These are phyloP conservation scores for Alces alces DNA, from an alignment of 2,113 vertebrate species.

Conservation along the genomic window DNA sequence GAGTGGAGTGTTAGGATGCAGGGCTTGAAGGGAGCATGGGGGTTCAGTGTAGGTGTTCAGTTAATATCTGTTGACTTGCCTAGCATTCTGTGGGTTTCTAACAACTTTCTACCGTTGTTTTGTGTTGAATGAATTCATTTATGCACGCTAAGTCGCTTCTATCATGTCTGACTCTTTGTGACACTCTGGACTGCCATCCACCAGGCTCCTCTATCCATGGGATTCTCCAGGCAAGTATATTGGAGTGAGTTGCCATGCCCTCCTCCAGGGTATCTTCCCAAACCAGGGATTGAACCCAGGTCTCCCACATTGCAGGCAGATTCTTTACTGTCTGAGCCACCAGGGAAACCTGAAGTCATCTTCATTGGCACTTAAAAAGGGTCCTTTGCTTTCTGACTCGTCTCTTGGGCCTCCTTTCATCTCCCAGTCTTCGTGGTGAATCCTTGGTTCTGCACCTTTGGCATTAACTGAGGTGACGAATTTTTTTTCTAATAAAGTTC, in stretches of 20 bases:
- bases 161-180: background rate
- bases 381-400: background rate
- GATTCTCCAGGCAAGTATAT: background rate
- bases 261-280: background rate
- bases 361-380: background rate
- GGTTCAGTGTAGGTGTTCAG: background rate
- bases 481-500: background rate
- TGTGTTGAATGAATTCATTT: background rate
- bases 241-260: background rate
- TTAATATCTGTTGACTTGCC: background rate
- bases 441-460: background rate
- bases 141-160: background rate
- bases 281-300: background rate
- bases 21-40: background rate
- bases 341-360: background rate
- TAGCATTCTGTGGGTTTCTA: background rate
- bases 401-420: background rate
- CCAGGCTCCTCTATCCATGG: background rate
- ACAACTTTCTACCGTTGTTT: constrained; percentile 32
- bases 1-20: background rate
- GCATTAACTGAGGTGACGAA: background rate
- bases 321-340: background rate
- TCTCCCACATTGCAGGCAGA: background rate
- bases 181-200: background rate
- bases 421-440: background rate